Percentiles rank a stretch among this genome's conserved stretches.
phyloP scores from a whole-genome alignment of 2,113 vertebrate genomes.

The Bagarius yarrelli region DNA sequence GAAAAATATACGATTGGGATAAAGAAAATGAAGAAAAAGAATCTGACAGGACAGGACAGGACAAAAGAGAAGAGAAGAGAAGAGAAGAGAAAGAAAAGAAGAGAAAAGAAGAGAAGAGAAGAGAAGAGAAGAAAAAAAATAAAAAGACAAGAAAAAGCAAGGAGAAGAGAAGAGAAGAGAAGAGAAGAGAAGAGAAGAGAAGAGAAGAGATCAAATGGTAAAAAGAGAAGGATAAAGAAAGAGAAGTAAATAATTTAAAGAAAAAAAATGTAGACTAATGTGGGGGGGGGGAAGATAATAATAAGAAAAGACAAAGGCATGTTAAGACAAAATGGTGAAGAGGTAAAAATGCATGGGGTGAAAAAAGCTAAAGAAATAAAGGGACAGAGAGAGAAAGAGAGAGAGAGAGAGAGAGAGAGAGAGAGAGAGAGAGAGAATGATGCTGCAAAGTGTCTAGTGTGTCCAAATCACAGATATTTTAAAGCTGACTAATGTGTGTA shows the following conservation, averaged over 20 bases:
- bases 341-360: not conserved
- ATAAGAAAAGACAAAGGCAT: not conserved
- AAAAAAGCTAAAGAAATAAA: not conserved
- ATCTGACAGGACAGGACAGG: no score
- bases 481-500: not conserved
- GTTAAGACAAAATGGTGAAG: not conserved
- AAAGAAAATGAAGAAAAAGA: not conserved
- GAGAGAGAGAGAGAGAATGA: not conserved
- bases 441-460: not conserved
- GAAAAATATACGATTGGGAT: not conserved
- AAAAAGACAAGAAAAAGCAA: slow-evolving; percentile 32
- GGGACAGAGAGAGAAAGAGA: not conserved
- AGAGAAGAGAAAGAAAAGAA: not conserved
- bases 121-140: slow-evolving; percentile 47
- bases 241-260: not conserved
- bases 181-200: not conserved
- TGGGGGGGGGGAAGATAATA: no score
- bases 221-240: not conserved
- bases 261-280: not conserved
- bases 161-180: slow-evolving; percentile 22
- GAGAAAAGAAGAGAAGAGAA: slow-evolving; percentile 50
- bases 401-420: not conserved
- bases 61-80: not conserved
- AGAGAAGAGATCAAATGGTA: not conserved
- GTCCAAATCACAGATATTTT: not conserved